Conservation (phyloP, 2,888 invertebrate species). For the Aricia artaxerxes region DNA sequence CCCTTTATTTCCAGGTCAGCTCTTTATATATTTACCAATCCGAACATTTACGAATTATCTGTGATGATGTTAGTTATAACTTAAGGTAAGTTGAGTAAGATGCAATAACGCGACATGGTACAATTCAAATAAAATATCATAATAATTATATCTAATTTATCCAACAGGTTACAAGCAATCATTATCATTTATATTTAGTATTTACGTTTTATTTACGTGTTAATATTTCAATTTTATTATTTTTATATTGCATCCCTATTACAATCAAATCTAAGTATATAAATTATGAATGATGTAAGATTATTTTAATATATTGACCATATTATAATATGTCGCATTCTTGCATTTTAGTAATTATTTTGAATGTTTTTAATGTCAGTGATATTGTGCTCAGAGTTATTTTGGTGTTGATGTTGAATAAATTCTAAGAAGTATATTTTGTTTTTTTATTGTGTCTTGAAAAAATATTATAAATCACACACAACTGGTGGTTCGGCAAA, state of each 20-base stretch:
- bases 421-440: constrained; percentile 47
- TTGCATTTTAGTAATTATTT: constrained; percentile 43
- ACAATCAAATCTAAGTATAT: not conserved
- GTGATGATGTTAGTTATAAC: constrained; percentile 63
- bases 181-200: not conserved
- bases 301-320: not conserved
- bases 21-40: constrained; percentile 19
- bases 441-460: constrained; percentile 35
- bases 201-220: not conserved
- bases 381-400: constrained; percentile 70
- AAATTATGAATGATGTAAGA: not conserved
- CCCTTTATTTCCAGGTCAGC: not conserved
- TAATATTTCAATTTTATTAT: not conserved
- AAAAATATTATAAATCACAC: too few species aligned
- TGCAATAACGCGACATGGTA: constrained; percentile 23
- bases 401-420: constrained; percentile 54
- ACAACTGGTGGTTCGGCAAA: too few species aligned
- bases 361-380: constrained; percentile 60
- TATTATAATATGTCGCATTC: constrained; percentile 35
- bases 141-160: not conserved
- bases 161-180: not conserved
- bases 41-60: constrained; percentile 50
- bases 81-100: constrained; percentile 33
- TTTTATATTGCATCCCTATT: not conserved
- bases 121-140: not conserved